A percentile compares a stretch with the other conserved stretches of the same genome.
phyloP scores from a whole-genome alignment of 2,888 invertebrate species.

The Ormyrus pomaceus region DNA sequence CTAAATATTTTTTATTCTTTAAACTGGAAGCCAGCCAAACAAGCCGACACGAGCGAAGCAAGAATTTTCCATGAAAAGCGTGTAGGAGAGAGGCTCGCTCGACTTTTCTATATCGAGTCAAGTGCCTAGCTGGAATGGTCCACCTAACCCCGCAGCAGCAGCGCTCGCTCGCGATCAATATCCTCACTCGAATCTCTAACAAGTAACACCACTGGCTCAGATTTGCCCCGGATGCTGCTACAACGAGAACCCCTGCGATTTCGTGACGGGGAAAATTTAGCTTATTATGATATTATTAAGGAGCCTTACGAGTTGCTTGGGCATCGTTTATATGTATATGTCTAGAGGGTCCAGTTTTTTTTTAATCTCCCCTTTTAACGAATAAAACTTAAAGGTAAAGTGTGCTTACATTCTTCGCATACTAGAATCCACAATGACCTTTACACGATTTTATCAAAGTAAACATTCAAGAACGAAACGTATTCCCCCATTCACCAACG shows the following conservation, averaged over 20 bases:
- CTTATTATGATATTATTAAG: too few relatives aligned
- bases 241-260: neutral
- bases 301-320: neutral
- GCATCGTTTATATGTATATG: neutral
- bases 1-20: too few relatives aligned
- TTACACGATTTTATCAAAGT: too few relatives aligned
- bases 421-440: too few relatives aligned
- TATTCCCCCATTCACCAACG: too few relatives aligned
- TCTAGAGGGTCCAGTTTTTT: neutral
- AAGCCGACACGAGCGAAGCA: too few relatives aligned
- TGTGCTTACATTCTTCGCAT: too few relatives aligned
- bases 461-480: too few relatives aligned
- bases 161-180: conserved; percentile 43
- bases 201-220: conserved; percentile 31
- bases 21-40: too few relatives aligned
- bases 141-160: conserved; percentile 1
- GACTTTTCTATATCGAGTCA: too few relatives aligned
- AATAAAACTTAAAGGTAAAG: neutral
- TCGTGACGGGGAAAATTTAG: neutral
- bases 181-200: conserved; percentile 34
- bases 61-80: too few relatives aligned
- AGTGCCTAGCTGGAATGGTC: conserved; percentile 27
- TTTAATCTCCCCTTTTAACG: neutral
- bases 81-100: too few relatives aligned
- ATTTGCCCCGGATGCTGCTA: neutral